Evolutionary conservation across 2,888 invertebrate species (phyloP).

Genomic region (Coremacera marginata): DNA sequence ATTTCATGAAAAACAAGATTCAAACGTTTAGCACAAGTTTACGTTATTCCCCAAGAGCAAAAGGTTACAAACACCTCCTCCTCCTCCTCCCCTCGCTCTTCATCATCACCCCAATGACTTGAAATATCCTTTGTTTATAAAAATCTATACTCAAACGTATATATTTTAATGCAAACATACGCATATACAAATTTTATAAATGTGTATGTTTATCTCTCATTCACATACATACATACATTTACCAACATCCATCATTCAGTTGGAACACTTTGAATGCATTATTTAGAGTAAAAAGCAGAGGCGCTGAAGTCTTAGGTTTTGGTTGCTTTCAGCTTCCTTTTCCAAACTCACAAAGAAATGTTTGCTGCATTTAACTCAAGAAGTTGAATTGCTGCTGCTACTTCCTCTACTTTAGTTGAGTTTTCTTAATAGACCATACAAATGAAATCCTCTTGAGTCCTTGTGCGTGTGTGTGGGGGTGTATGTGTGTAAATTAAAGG

Average conservation of each 20-base stretch:
- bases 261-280: conserved; percentile 32
- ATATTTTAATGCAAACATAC: background rate
- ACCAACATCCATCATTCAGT: background rate
- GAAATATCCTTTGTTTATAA: background rate
- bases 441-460: conserved; percentile 52
- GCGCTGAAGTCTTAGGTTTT: background rate
- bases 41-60: background rate
- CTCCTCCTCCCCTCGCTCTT: too few relatives aligned
- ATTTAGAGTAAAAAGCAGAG: conserved; percentile 7
- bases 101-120: background rate
- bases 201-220: background rate
- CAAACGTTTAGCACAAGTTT: background rate
- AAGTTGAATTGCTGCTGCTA: conserved; percentile 32
- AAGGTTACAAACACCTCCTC: too few relatives aligned
- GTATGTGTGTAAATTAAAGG: background rate
- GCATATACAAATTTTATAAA: background rate
- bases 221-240: background rate
- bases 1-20: conserved; percentile 47
- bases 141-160: background rate
- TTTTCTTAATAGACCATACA: background rate
- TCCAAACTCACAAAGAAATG: background rate
- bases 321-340: background rate
- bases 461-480: background rate
- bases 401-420: conserved; percentile 8
- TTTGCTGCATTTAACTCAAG: background rate